Conservation (phyloP, 2,113 vertebrate species). For the Casuarius casuarius region DNA sequence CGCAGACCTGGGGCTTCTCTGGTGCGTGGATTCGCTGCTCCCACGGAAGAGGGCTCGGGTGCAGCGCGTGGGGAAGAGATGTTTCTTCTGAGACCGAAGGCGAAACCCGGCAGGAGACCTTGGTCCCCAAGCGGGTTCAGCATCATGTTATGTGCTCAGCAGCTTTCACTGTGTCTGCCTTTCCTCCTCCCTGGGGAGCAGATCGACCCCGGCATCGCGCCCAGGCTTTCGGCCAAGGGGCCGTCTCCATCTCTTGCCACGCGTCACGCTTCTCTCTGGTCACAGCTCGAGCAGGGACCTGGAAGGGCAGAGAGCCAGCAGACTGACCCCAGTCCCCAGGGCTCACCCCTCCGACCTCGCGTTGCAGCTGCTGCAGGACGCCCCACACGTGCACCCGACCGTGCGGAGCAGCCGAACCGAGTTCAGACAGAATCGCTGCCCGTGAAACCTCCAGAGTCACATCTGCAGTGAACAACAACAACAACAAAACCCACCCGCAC, state of each 20-base stretch:
- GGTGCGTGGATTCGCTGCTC: background rate
- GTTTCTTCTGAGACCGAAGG: background rate
- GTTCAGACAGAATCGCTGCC: background rate
- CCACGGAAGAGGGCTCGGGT: background rate
- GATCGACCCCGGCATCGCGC: rapidly evolving
- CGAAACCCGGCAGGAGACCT: rapidly evolving
- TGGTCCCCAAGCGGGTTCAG: rapidly evolving
- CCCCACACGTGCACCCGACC: background rate
- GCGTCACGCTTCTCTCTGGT: rapidly evolving
- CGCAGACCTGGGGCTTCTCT: background rate
- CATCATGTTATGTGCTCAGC: no score
- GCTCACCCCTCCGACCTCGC: no score
- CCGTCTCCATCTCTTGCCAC: rapidly evolving
- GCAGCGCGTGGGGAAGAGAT: background rate
- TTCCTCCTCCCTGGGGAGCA: background rate
- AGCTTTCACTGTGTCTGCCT: rapidly evolving
- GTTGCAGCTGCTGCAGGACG: rapidly evolving
- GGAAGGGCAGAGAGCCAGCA: background rate
- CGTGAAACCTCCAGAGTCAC: background rate
- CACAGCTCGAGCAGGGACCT: rapidly evolving
- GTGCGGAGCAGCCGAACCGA: background rate
- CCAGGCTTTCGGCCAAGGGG: background rate
- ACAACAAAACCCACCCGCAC: background rate
- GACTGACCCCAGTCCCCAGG: no score
- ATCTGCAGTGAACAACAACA: background rate